Evolutionary conservation across 2,113 vertebrate species (phyloP).

Genomic region (Brachyhypopomus occidentalis): DNA sequence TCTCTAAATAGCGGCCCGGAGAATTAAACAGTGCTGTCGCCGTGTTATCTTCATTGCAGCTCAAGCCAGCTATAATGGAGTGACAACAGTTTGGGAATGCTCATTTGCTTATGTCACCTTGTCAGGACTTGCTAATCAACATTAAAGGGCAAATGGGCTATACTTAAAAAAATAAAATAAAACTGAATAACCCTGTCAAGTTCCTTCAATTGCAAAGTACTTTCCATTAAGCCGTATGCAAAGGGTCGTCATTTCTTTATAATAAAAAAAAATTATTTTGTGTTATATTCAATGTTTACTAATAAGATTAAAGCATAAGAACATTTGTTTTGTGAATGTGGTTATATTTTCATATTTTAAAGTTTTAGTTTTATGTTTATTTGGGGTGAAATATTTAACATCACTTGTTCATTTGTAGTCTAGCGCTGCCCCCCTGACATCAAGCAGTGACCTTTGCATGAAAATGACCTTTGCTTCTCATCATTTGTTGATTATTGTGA

Average conservation of each 20-base stretch:
- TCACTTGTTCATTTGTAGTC: slow-evolving; percentile 8
- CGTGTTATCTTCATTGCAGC: slow-evolving; percentile 53
- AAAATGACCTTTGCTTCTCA: slow-evolving; percentile 1
- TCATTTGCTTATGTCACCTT: slow-evolving; percentile 47
- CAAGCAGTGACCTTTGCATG: background rate
- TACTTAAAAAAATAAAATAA: background rate
- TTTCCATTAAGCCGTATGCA: background rate
- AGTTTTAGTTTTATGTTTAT: too few relatives aligned
- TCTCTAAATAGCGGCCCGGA: slow-evolving; percentile 39
- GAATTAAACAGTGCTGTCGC: slow-evolving; percentile 49
- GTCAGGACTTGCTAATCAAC: slow-evolving; percentile 25
- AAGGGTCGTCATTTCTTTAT: background rate
- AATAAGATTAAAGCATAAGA: background rate
- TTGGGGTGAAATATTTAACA: background rate
- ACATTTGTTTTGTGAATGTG: too few relatives aligned
- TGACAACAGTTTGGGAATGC: slow-evolving; percentile 24
- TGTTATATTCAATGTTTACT: background rate
- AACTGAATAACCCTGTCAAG: background rate
- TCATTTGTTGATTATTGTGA: slow-evolving; percentile 19
- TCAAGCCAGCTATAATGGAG: slow-evolving; percentile 29
- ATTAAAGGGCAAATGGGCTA: slow-evolving; percentile 24
- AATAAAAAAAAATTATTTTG: background rate
- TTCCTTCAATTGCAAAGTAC: background rate
- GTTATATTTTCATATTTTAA: too few relatives aligned
- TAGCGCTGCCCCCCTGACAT: slow-evolving; percentile 1